Conservation (phyloP, 1,140 invertebrate species). For the Antheraea mylitta region DNA sequence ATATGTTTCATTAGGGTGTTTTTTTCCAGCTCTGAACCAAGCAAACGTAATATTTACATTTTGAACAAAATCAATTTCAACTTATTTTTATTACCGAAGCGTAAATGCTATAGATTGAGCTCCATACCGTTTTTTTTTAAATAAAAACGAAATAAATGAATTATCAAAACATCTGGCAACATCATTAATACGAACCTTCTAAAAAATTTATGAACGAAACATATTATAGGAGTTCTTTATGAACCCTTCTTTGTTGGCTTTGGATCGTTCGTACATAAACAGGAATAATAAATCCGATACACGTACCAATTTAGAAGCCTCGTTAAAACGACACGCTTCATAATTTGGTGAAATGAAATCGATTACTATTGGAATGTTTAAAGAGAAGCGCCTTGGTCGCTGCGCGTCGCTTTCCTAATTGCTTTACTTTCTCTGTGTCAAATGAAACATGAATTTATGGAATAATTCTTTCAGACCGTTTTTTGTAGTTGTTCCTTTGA, state of each 20-base stretch:
- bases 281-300: slow-evolving; percentile 1
- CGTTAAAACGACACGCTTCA: slow-evolving; percentile 53
- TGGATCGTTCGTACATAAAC: slow-evolving; percentile 1
- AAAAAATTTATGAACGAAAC: not conserved
- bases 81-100: too few relatives aligned
- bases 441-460: not conserved
- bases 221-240: not conserved
- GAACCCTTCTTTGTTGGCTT: not conserved
- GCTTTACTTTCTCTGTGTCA: slow-evolving; percentile 24
- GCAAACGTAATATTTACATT: too few relatives aligned
- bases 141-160: not conserved
- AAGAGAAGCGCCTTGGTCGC: slow-evolving; percentile 10
- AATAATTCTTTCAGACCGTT: not conserved
- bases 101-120: too few relatives aligned
- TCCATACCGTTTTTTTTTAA: too few relatives aligned
- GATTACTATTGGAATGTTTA: slow-evolving; percentile 28
- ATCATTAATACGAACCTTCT: not conserved
- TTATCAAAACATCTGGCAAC: not conserved
- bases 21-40: too few relatives aligned
- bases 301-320: slow-evolving; percentile 19
- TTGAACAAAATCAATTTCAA: too few relatives aligned
- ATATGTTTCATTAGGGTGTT: too few relatives aligned
- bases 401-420: slow-evolving; percentile 29
- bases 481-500: not conserved
- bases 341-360: slow-evolving; percentile 38